Evolutionary conservation across 2,113 vertebrate species (phyloP).

Genomic region (Ceuthmochares aereus): DNA sequence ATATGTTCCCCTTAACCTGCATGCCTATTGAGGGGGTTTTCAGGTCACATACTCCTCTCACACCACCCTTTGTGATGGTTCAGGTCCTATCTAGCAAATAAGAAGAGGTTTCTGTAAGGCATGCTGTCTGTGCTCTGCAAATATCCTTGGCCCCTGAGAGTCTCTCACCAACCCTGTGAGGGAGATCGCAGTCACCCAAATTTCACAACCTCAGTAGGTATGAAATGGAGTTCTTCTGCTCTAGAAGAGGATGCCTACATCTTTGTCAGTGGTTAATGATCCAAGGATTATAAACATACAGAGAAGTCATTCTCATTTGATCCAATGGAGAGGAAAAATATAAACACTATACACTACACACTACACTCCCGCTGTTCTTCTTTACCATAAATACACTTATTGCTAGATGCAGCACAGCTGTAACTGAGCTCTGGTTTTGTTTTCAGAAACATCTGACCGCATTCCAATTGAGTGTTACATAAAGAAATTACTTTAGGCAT

Average conservation of each 20-base stretch:
- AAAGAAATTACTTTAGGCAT: background rate
- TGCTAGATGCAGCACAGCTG: background rate
- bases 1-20: background rate
- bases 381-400: background rate
- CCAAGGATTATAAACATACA: background rate
- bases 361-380: background rate
- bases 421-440: background rate
- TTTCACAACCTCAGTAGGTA: background rate
- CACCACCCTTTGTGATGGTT: background rate
- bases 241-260: background rate
- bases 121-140: background rate
- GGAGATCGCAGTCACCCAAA: background rate
- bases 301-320: background rate
- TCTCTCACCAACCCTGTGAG: background rate
- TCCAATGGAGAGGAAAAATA: background rate
- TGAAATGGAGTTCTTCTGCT: background rate
- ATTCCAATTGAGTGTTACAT: background rate
- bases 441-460: background rate
- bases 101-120: background rate
- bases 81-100: background rate
- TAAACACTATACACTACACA: background rate
- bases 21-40: background rate
- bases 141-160: background rate
- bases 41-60: background rate
- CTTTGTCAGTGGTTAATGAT: background rate